Evolutionary conservation across 2,888 invertebrate species (phyloP).

Genomic region (Tetramorium bicarinatum): DNA sequence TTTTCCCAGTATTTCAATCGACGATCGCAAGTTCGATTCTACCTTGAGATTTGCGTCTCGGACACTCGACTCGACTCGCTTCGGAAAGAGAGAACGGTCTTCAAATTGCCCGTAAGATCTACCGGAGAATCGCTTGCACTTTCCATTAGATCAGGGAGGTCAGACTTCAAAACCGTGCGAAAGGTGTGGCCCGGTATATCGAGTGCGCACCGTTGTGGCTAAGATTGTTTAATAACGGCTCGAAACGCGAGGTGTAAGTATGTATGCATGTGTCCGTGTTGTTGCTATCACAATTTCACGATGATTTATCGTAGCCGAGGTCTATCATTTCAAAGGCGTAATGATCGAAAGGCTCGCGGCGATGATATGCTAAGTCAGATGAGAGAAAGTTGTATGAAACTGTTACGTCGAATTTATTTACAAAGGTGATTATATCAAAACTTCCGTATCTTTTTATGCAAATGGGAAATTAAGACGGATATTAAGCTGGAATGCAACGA

Average conservation of each 20-base stretch:
- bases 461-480: not conserved
- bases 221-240: conserved; percentile 54
- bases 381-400: conserved; percentile 19
- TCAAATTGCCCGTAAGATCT: conserved; percentile 51
- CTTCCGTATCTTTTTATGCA: not conserved
- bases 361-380: conserved; percentile 20
- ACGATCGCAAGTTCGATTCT: conserved; percentile 28
- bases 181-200: conserved; percentile 74
- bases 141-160: conserved; percentile 55
- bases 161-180: conserved; percentile 75
- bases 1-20: conserved; percentile 36
- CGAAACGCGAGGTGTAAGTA: conserved; percentile 4
- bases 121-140: conserved; percentile 33
- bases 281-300: conserved; percentile 34
- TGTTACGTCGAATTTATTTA: conserved; percentile 3
- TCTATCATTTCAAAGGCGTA: conserved; percentile 31
- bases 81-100: conserved; percentile 3
- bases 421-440: not conserved
- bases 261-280: not conserved
- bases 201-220: conserved; percentile 30
- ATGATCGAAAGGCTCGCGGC: conserved; percentile 17
- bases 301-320: conserved; percentile 23
- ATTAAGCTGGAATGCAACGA: not conserved
- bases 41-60: conserved; percentile 27
- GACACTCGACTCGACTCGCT: not conserved